Conservation (phyloP, 2,888 invertebrate genomes). For the Clunio marinus region DNA sequence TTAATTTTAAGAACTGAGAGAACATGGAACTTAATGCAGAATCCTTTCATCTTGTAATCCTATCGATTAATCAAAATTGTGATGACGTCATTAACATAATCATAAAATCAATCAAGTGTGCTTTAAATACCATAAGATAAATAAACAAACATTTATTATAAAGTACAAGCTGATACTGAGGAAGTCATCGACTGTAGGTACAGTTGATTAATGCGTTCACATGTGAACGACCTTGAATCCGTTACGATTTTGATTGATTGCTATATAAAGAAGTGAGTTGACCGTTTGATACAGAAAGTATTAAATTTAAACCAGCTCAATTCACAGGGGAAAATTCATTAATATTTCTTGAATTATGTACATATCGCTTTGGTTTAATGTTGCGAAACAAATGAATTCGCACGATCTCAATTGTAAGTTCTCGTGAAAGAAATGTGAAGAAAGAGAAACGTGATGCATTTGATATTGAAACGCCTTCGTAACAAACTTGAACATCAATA, state of each 20-base stretch:
- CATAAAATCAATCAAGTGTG: too few relatives aligned
- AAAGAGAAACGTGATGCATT: slow-evolving; percentile 13
- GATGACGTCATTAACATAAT: too few relatives aligned
- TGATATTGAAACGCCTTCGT: slow-evolving; percentile 24
- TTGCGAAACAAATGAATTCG: neutral
- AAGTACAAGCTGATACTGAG: too few relatives aligned
- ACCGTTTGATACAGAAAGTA: neutral
- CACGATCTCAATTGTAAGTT: neutral
- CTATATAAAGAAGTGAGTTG: neutral
- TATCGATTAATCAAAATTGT: neutral
- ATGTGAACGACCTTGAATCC: neutral
- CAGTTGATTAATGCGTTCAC: too few relatives aligned
- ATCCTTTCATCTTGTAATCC: too few relatives aligned
- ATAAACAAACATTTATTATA: too few relatives aligned
- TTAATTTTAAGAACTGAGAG: neutral
- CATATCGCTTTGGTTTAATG: neutral
- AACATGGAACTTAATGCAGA: neutral
- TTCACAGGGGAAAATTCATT: neutral
- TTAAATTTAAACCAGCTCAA: neutral
- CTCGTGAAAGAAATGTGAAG: neutral
- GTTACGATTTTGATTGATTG: neutral
- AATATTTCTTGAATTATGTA: neutral
- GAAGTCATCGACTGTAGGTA: too few relatives aligned
- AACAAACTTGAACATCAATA: slow-evolving; percentile 20
- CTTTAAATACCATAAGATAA: too few relatives aligned